A percentile compares a stretch with the other conserved stretches of the same genome.
Conservation (phyloP, 1,140 invertebrate species). For the Bombus waltoni region DNA sequence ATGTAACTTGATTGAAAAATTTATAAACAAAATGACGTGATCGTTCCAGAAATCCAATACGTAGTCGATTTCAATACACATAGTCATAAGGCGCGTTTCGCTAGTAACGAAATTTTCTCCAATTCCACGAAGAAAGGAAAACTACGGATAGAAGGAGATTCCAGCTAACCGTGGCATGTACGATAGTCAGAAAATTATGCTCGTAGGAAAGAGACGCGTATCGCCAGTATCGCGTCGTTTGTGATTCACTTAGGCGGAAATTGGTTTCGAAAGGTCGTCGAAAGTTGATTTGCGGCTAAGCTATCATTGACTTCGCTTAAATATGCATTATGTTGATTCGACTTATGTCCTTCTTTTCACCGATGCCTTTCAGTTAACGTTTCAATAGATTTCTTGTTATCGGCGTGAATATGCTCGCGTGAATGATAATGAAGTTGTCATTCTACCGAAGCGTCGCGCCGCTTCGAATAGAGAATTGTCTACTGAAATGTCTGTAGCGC, state of each 20-base stretch:
- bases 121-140: background rate
- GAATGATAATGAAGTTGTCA: constrained; percentile 21
- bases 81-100: background rate
- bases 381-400: constrained; percentile 12
- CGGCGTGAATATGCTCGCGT: background rate
- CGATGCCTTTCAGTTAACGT: background rate
- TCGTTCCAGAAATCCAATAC: background rate
- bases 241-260: constrained; percentile 29
- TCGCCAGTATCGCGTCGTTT: background rate
- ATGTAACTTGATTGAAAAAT: too few species aligned
- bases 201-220: background rate
- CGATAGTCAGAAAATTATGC: background rate
- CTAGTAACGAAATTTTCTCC: background rate
- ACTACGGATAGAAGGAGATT: constrained; percentile 2
- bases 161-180: background rate
- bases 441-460: background rate
- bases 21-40: too few species aligned
- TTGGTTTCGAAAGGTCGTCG: constrained; percentile 39
- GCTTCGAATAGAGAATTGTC: background rate
- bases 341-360: background rate
- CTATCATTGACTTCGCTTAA: constrained; percentile 5
- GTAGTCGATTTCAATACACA: background rate
- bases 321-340: constrained; percentile 17
- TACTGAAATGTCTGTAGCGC: background rate
- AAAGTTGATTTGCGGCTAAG: constrained; percentile 33